A percentile compares a stretch with the other conserved stretches of the same genome.
Evolutionary conservation across 2,888 invertebrate species (phyloP).

Genomic region (Metopia argyrocephala): DNA sequence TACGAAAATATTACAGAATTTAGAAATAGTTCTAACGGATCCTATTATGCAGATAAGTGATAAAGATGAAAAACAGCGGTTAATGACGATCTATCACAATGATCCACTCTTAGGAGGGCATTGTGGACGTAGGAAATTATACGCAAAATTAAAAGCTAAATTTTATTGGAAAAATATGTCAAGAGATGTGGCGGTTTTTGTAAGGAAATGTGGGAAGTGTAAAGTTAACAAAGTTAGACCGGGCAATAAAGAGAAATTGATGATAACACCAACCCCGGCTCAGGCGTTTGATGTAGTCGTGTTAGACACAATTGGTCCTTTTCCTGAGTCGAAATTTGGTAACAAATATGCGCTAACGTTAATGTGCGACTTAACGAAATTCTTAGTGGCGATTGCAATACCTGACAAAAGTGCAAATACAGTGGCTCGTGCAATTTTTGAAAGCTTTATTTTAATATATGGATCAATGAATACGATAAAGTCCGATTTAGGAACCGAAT

Average conservation of each 20-base stretch:
- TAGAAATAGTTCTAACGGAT: slow-evolving; percentile 24
- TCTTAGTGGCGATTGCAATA: background rate
- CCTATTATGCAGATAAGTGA: slow-evolving; percentile 14
- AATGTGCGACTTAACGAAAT: background rate
- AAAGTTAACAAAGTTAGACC: slow-evolving; percentile 40
- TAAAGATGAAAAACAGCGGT: background rate
- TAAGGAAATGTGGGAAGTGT: slow-evolving; percentile 44
- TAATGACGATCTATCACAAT: slow-evolving; percentile 9
- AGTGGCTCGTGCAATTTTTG: background rate
- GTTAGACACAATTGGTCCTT: slow-evolving; percentile 61
- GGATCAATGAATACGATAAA: slow-evolving; percentile 4
- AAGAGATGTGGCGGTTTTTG: slow-evolving; percentile 29
- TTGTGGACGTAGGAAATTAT: slow-evolving; percentile 5
- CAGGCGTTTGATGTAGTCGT: slow-evolving; percentile 29
- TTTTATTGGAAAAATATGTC: slow-evolving; percentile 31
- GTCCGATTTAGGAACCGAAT: slow-evolving; percentile 16
- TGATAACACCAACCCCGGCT: slow-evolving; percentile 49
- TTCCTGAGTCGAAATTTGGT: slow-evolving; percentile 32
- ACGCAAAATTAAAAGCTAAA: slow-evolving; percentile 31
- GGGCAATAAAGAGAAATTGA: slow-evolving; percentile 43
- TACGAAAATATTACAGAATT: background rate
- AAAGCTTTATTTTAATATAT: slow-evolving; percentile 3
- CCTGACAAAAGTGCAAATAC: background rate
- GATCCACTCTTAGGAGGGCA: slow-evolving; percentile 37
- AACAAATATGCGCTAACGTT: slow-evolving; percentile 5